Conservation (phyloP, 2,113 vertebrate species). For the Corydoras sp. region DNA sequence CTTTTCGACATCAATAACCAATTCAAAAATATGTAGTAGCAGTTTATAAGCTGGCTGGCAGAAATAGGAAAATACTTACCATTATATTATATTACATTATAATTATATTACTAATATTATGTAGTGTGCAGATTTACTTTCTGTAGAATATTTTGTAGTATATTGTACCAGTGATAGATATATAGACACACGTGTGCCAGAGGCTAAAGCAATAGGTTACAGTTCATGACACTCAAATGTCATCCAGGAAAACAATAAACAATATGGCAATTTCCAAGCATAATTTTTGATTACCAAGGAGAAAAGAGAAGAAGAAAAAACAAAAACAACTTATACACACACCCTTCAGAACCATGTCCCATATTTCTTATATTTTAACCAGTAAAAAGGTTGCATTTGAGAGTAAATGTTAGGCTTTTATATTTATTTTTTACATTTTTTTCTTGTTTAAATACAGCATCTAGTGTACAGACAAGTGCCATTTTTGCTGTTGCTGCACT, state of each 20-base stretch:
- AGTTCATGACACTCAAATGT: constrained; percentile 29
- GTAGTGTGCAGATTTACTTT: no score
- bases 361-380: background rate
- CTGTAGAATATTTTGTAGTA: no score
- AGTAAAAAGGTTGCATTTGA: background rate
- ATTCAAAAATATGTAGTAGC: no score
- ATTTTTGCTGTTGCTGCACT: background rate
- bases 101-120: no score
- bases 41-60: no score
- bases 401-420: background rate
- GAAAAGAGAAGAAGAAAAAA: background rate
- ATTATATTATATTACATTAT: no score
- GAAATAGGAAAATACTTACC: no score
- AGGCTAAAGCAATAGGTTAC: constrained; percentile 46
- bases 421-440: background rate
- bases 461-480: background rate
- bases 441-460: background rate
- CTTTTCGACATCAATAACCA: no score
- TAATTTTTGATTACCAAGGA: constrained; percentile 24
- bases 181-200: constrained; percentile 41
- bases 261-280: constrained; percentile 14
- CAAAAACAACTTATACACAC: background rate
- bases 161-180: background rate
- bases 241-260: constrained; percentile 18
- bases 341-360: constrained; percentile 8